Evolutionary conservation across 2,888 invertebrate species (phyloP).

Genomic region (Andrena camellia): DNA sequence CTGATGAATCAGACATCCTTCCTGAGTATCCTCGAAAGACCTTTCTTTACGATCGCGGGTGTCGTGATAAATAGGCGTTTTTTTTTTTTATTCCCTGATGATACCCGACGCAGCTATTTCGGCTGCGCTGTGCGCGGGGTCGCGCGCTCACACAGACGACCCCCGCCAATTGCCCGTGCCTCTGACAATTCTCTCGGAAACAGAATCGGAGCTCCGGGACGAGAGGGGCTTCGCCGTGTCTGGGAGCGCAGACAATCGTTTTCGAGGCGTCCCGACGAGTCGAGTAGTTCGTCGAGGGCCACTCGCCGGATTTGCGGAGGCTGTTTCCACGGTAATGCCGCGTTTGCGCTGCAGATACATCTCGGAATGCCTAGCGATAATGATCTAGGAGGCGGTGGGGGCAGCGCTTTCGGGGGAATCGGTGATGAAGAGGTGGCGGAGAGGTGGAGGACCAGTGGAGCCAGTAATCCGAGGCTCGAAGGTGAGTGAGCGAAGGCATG

Average conservation of each 20-base stretch:
- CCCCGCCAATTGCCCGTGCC: background rate
- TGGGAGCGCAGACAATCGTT: conserved; percentile 10
- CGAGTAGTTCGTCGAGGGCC: conserved; percentile 21
- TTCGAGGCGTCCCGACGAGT: conserved; percentile 2
- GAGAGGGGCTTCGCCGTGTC: background rate
- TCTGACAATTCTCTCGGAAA: background rate
- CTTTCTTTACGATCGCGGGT: conserved; percentile 75
- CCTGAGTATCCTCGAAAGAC: conserved; percentile 72
- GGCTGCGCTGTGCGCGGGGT: conserved; percentile 15
- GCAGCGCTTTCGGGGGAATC: conserved; percentile 55
- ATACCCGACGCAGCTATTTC: conserved; percentile 65
- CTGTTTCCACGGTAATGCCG: conserved; percentile 52
- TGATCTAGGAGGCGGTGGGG: conserved; percentile 70
- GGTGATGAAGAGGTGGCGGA: conserved; percentile 42
- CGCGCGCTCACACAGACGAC: background rate
- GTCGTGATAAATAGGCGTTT: conserved; percentile 69
- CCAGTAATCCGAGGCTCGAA: conserved; percentile 68
- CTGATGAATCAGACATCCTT: conserved; percentile 76
- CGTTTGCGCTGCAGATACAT: conserved; percentile 67
- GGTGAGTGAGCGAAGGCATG: conserved; percentile 72
- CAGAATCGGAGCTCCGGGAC: background rate
- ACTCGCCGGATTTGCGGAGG: conserved; percentile 2
- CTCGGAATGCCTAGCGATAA: conserved; percentile 75
- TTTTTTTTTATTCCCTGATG: conserved; percentile 60
- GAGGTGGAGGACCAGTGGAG: conserved; percentile 40